A percentile compares a stretch with the other conserved stretches of the same genome.
Conservation (phyloP, 2,113 vertebrate genomes). For the Octodon degus region DNA sequence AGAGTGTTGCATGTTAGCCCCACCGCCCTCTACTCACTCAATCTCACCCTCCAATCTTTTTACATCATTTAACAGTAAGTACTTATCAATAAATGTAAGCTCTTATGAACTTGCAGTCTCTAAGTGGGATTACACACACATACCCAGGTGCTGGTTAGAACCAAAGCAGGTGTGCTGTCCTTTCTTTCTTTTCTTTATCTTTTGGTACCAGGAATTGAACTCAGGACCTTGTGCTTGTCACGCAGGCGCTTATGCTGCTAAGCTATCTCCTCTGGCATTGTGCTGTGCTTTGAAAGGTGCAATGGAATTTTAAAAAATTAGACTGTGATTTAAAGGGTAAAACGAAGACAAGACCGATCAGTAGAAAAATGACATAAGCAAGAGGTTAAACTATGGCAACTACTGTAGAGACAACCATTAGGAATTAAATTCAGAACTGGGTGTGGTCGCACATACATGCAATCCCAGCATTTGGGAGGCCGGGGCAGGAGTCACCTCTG, state of each 20-base stretch:
- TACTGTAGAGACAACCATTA: neutral
- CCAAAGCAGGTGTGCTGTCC: neutral
- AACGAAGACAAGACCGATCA: neutral
- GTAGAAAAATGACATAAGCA: neutral
- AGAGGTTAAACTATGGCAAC: neutral
- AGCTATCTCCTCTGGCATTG: neutral
- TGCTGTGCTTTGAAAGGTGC: slow-evolving; percentile 5
- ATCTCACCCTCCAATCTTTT: neutral
- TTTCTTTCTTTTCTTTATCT: slow-evolving; percentile 17
- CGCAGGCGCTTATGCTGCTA: no score
- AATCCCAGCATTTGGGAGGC: neutral
- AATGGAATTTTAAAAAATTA: slow-evolving; percentile 12
- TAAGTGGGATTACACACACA: neutral
- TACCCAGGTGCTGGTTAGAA: neutral
- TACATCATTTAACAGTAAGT: neutral
- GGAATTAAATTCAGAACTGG: neutral
- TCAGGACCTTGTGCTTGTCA: no score
- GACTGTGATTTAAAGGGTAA: neutral
- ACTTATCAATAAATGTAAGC: neutral
- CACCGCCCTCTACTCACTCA: neutral
- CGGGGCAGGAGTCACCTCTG: neutral
- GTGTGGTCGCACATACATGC: neutral
- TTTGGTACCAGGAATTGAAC: no score
- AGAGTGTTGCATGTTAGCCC: neutral
- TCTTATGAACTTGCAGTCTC: neutral